Base-by-base conservation (phyloP, 2,113 vertebrate genomes). In the Tursiops truncatus region DNA sequence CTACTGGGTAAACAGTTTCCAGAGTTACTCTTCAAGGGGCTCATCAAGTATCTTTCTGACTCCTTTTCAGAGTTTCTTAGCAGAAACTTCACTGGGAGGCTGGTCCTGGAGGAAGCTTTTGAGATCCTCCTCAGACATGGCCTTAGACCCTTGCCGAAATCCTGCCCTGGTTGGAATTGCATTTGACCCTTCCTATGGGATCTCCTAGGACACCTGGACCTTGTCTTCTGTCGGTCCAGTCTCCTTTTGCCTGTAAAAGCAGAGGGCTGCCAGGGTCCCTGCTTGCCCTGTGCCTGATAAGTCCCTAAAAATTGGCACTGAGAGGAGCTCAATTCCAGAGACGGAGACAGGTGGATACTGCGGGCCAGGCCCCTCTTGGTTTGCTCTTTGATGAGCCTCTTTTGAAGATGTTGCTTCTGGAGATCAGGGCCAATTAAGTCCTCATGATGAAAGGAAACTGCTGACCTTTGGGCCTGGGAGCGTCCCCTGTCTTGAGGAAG, bases 221-320 rank as follows among this genome's bases (percentile, higher is more conserved):
- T 20, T 38, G 6, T 41, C 28, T n/a, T 76, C 41, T 33, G 63
- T 2, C 33, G 0, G 0, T 31, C 7, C 41, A 65, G 41, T 15
- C 10, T 67, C 15, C 15, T 67, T 44, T 56, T 5, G 0, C 44
- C 10, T 76, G 50, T 10, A n/a, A 41, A 31, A 6, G 6, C 14
- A 56, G 14, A 31, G n/a, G 25, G 7, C 41, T 28, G 31, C 15
- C 18, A 26, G 9, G 8, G 14, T 4, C 11, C 31, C 8, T 63
- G n/a, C 17, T 28, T 41, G 2, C 21, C 67, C 47, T 63, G 4
- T 4, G 31, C 1, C 23, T 44, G 8, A 28, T 58, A 2, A 3
- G 17, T 4, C 28, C 4, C 1, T 2, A 5, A 23, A 8, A 9
- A 14, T 38, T 80, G 44, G 8, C 18, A 11, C 10, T 0, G 21